phyloP scores from a whole-genome alignment of 2,113 vertebrate genomes.

The Toxotes chatareus region DNA sequence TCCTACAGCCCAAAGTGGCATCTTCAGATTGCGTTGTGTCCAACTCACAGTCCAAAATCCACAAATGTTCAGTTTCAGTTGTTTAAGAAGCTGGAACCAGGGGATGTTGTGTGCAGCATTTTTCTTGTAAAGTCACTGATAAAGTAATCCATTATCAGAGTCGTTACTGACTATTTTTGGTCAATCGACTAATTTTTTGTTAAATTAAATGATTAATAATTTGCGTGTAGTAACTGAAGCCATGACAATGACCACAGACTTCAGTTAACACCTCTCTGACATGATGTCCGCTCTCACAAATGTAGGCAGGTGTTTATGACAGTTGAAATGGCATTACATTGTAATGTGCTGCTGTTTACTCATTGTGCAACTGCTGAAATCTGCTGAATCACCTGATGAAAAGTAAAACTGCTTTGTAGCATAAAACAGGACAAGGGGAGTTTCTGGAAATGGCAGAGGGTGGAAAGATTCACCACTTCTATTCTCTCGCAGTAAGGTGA shows the following conservation, averaged over 20 bases:
- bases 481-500: constrained; percentile 24
- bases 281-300: not conserved
- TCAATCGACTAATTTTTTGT: too few species aligned
- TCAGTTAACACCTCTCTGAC: not conserved
- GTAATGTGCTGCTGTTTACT: not conserved
- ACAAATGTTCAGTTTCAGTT: too few species aligned
- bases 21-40: too few species aligned
- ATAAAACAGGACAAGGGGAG: not conserved
- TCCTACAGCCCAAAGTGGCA: too few species aligned
- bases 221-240: not conserved
- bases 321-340: not conserved
- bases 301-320: not conserved
- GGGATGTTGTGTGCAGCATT: too few species aligned
- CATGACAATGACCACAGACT: not conserved
- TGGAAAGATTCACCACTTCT: not conserved
- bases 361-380: not conserved
- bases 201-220: not conserved
- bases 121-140: too few species aligned
- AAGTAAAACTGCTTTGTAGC: constrained; percentile 2
- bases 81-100: too few species aligned
- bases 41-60: too few species aligned
- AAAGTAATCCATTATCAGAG: too few species aligned
- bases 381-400: constrained; percentile 15
- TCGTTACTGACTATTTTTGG: too few species aligned
- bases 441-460: not conserved